Evolutionary conservation across 2,888 invertebrate species (phyloP).

Genomic region (Seira musarum): DNA sequence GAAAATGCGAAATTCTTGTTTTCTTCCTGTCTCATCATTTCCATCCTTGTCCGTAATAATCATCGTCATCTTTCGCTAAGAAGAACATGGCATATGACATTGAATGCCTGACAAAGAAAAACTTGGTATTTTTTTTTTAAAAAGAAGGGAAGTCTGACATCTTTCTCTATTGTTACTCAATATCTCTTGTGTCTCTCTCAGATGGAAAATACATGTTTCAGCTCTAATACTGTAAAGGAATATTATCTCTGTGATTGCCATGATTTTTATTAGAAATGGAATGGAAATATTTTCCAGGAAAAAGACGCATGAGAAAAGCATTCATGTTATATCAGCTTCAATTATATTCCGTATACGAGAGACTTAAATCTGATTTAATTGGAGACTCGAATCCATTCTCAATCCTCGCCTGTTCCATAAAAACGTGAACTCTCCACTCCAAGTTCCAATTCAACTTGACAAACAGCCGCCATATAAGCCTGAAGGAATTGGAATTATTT

Average conservation of each 20-base stretch:
- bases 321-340: not conserved
- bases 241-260: not conserved
- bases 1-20: constrained; percentile 23
- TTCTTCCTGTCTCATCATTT: constrained; percentile 48
- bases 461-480: constrained; percentile 21
- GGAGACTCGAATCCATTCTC: not conserved
- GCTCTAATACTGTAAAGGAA: not conserved
- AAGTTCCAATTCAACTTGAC: constrained; percentile 18
- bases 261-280: too few relatives aligned
- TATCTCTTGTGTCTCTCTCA: not conserved
- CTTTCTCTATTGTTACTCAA: not conserved
- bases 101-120: not conserved
- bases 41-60: constrained; percentile 17
- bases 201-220: not conserved
- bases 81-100: constrained; percentile 11
- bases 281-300: not conserved
- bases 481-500: constrained; percentile 14
- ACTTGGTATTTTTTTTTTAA: not conserved
- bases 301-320: constrained; percentile 18
- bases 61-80: constrained; percentile 22
- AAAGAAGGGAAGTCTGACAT: not conserved
- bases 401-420: not conserved
- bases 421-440: not conserved
- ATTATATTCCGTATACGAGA: not conserved
- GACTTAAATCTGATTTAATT: not conserved